A percentile compares a stretch with the other conserved stretches of the same genome.
Evolutionary conservation across 2,888 invertebrate species (phyloP).

Genomic region (Platynereis dumerilii): DNA sequence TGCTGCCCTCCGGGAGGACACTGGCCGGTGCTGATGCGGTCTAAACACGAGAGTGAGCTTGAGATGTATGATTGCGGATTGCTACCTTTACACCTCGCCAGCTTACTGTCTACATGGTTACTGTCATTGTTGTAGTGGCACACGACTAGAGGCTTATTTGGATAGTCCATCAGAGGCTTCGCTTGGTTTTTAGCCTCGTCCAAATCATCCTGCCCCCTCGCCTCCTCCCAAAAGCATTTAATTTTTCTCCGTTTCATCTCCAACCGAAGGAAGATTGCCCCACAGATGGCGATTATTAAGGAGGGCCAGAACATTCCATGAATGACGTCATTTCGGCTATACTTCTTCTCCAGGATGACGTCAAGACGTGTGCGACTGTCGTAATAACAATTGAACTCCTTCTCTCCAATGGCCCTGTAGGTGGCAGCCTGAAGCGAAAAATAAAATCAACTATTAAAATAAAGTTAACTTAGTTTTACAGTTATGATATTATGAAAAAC

Average conservation of each 20-base stretch:
- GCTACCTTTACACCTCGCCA: constrained; percentile 11
- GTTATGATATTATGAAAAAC: too few species aligned
- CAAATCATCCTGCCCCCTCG: background rate
- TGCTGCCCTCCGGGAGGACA: constrained; percentile 8
- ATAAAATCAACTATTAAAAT: too few species aligned
- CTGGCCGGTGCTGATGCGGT: constrained; percentile 5
- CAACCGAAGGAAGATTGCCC: constrained; percentile 34
- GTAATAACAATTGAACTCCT: constrained; percentile 36
- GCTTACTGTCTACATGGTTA: constrained; percentile 14
- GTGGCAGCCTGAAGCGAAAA: too few species aligned
- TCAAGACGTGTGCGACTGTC: constrained; percentile 65
- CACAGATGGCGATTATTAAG: constrained; percentile 37
- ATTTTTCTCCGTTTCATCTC: constrained; percentile 37
- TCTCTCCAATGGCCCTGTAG: background rate
- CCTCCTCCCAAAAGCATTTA: constrained; percentile 27
- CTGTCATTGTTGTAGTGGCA: background rate
- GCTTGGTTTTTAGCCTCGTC: background rate
- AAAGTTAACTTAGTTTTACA: too few species aligned
- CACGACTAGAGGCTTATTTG: background rate
- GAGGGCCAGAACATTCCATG: constrained; percentile 43
- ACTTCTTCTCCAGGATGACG: constrained; percentile 87
- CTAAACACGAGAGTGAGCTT: constrained; percentile 16
- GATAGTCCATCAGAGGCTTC: background rate
- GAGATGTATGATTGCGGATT: constrained; percentile 5
- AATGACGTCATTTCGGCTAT: constrained; percentile 60